Conservation (phyloP, 2,797 vertebrate genomes). For the Amblyraja radiata region DNA sequence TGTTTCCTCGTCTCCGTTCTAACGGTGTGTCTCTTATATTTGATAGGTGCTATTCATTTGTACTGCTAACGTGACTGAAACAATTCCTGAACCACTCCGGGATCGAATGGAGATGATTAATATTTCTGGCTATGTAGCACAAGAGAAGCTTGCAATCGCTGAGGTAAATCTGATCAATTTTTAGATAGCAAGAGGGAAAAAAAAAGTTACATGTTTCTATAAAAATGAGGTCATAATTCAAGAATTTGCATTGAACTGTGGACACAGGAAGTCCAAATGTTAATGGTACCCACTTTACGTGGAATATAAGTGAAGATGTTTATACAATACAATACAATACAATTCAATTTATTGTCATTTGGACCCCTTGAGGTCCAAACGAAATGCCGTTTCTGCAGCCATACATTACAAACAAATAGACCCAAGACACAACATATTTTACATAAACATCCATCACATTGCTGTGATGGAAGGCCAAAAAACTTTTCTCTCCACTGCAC, state of each 20-base stretch:
- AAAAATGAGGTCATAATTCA: not conserved
- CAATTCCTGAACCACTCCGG: slow-evolving; percentile 88
- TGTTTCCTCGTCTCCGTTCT: not conserved
- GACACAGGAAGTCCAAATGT: not conserved
- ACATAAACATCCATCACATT: too few species aligned
- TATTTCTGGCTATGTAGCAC: slow-evolving; percentile 88
- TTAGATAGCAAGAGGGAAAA: not conserved
- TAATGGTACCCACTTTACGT: not conserved
- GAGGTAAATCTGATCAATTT: slow-evolving; percentile 62
- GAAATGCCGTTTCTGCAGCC: too few species aligned
- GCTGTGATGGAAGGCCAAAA: too few species aligned
- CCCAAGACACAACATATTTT: too few species aligned
- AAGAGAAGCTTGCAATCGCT: slow-evolving; percentile 95
- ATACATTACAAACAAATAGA: too few species aligned
- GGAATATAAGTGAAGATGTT: too few species aligned
- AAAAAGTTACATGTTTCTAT: not conserved
- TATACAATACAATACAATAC: too few species aligned
- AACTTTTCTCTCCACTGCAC: too few species aligned
- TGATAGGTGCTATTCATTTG: slow-evolving; percentile 89
- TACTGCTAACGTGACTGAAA: slow-evolving; percentile 87
- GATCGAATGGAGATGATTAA: slow-evolving; percentile 99
- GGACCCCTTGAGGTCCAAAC: too few species aligned
- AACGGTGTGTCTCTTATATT: not conserved
- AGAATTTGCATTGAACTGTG: not conserved
- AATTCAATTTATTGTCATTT: too few species aligned